phyloP scores from a whole-genome alignment of 2,888 invertebrate genomes.

The Oegoconia quadripuncta region DNA sequence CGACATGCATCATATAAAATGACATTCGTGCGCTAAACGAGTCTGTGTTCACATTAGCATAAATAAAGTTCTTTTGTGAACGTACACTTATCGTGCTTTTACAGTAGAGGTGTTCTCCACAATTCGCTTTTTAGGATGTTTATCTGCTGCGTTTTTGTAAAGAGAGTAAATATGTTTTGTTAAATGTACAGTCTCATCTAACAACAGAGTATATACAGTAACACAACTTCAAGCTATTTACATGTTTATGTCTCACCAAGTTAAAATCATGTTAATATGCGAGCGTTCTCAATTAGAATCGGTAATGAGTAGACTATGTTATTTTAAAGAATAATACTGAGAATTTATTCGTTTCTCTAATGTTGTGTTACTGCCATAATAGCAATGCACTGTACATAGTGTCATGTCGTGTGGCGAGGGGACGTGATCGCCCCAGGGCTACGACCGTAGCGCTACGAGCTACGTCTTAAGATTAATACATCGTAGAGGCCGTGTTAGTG shows the following conservation, averaged over 20 bases:
- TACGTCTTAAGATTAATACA: conserved; percentile 71
- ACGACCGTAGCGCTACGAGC: conserved; percentile 45
- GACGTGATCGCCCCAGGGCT: conserved; percentile 22
- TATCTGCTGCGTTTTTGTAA: conserved; percentile 5
- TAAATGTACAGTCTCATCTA: too few relatives aligned
- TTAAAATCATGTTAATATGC: too few relatives aligned
- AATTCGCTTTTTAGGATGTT: conserved; percentile 4
- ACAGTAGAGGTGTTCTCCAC: conserved; percentile 7
- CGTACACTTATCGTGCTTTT: conserved; percentile 23
- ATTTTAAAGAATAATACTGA: too few relatives aligned
- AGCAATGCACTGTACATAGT: too few relatives aligned
- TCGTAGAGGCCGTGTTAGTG: conserved; percentile 68
- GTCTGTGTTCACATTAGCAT: conserved; percentile 41
- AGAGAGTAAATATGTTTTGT: too few relatives aligned
- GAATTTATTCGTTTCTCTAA: too few relatives aligned
- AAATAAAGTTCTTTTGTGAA: conserved; percentile 37
- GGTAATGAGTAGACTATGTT: too few relatives aligned
- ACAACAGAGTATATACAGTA: too few relatives aligned
- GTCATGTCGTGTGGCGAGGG: conserved; percentile 30
- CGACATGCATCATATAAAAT: conserved; percentile 46
- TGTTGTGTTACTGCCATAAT: too few relatives aligned
- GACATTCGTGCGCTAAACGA: conserved; percentile 43
- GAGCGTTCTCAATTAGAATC: too few relatives aligned
- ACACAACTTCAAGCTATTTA: too few relatives aligned
- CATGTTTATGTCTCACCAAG: too few relatives aligned